Base-by-base conservation (phyloP, 2,888 invertebrate genomes). In the Plagodis dolabraria region DNA sequence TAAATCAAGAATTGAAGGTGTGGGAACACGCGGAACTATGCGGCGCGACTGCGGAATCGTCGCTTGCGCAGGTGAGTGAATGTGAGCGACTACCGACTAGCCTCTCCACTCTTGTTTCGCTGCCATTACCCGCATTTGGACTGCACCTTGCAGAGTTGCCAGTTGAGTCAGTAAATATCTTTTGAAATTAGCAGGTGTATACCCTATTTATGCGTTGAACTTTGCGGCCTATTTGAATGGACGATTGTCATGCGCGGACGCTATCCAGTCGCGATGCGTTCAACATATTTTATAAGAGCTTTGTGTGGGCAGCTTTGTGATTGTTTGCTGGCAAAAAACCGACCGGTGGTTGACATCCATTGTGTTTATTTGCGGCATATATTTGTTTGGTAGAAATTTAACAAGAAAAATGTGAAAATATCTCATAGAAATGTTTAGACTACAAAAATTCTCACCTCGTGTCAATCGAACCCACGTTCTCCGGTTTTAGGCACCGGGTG, bases 31-130 rank as follows among this genome's bases (percentile, higher is more conserved):
- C 53, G 69, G 60, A 62, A 76, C 74, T 76, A 74, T 75, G 79
- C 81, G 72, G 74, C 78, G 84, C 77, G 84, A 92, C 91, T 92
- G 91, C 77, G 79, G 83, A 78, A 73, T 83, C 79, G 83, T 72
- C 85, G 82, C 78, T 56, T 63, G 80, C 86, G 86, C 89, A 86
- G 86, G 91, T 89, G 90, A 92, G 91, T 89, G 90, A 92, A 89
- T 85, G 91, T 89, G 80, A 84, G 79, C 80, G 50, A 52, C 79
- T 85, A 63, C 64, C 80, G 50, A 52, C 79, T 85, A 63, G 65
- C n/a, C n/a, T n/a, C n/a, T n/a, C n/a, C n/a, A n/a, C n/a, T n/a
- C n/a, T n/a, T n/a, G n/a, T n/a, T n/a, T n/a, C n/a, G n/a, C n/a
- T n/a, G n/a, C n/a, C n/a, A n/a, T n/a, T n/a, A n/a, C n/a, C n/a